Evolutionary conservation across 2,797 vertebrate genomes (phyloP), one percentile per base, ranked within the genome.

Genomic region (Phylloscopus collybita): DNA sequence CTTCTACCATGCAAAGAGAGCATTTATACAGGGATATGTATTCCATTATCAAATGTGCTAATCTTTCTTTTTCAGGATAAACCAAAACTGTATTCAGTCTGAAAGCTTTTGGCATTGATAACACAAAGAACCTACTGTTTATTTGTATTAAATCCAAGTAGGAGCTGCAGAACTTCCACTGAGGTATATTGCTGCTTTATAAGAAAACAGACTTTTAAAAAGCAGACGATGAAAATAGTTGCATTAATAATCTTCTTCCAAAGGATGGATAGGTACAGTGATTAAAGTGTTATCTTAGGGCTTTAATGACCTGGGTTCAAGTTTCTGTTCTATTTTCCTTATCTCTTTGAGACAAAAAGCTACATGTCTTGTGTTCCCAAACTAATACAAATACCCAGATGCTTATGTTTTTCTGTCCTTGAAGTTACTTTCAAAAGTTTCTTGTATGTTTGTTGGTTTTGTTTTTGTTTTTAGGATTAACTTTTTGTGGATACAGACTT

Each of bases 321-420:
- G 87, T 73, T 83, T 87, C 89, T 92, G 50, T 93, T 96, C 92
- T 93, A 79, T 79, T 90, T 95, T 72, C 56, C 82, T 96, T 96
- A 97, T 93, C 91, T 96, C 62, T 90, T 88, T 94, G 78, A 95
- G 92, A 95, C 96, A 95, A 72, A 89, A 88, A 95, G 82, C 86
- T 95, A 93, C 76, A 95, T 51, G 83, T 75, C 80, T 96, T 95
- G 69, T 80, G 72, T 95, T 95, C 61, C 79, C 85, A 94, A 94
- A 90, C 75, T 86, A 96, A 91, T 86, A 94, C 80, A 95, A 94
- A 92, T 86, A 93, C 32, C 26, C 65, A 94, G 75, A 78, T 80
- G 62, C 34, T 91, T 21, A 44, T 60, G 79, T 57, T 94, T 86
- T 72, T 34, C 38, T 92, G 93, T 91, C 91, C 93, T 96, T 96